Conservation (phyloP, 2,113 vertebrate genomes). For the Hippocampus comes region DNA sequence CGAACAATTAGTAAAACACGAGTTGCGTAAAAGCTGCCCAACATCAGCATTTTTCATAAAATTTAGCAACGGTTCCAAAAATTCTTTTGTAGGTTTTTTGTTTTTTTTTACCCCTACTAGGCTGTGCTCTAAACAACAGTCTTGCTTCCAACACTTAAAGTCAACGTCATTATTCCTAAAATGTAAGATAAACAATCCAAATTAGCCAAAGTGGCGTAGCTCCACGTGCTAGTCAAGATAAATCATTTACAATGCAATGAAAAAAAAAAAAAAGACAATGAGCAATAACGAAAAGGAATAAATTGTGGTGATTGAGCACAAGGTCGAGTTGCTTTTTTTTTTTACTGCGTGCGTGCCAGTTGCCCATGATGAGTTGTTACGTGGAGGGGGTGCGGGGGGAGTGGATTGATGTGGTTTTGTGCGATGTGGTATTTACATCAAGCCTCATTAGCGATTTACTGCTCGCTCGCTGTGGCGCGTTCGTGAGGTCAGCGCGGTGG, state of each 20-base stretch:
- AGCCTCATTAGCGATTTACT: conserved; percentile 62
- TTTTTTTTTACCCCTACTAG: too few species aligned
- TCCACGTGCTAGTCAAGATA: conserved; percentile 15
- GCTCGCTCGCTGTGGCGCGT: conserved; percentile 48
- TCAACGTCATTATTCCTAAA: conserved; percentile 6
- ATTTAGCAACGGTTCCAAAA: too few species aligned
- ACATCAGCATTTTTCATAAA: too few species aligned
- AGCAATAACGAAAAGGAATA: conserved; percentile 28
- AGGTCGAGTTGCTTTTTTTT: conserved; percentile 9
- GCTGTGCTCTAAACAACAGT: conserved; percentile 44
- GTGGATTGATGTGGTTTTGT: conserved; percentile 41
- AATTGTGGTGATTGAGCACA: conserved; percentile 23
- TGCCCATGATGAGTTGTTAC: conserved; percentile 23
- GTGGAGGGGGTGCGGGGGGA: background rate
- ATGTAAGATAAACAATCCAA: conserved; percentile 11
- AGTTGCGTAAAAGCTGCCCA: too few species aligned
- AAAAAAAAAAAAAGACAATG: conserved; percentile 20
- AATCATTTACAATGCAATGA: conserved; percentile 38
- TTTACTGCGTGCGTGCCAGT: background rate
- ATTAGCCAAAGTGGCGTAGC: conserved; percentile 13
- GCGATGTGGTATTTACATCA: conserved; percentile 57
- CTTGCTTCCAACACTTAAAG: conserved; percentile 15
- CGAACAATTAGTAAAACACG: too few species aligned
- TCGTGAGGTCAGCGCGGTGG: conserved; percentile 39
- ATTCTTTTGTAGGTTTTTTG: too few species aligned